Evolutionary conservation across 2,888 invertebrate species (phyloP).

Genomic region (Eutolmus rufibarbis): DNA sequence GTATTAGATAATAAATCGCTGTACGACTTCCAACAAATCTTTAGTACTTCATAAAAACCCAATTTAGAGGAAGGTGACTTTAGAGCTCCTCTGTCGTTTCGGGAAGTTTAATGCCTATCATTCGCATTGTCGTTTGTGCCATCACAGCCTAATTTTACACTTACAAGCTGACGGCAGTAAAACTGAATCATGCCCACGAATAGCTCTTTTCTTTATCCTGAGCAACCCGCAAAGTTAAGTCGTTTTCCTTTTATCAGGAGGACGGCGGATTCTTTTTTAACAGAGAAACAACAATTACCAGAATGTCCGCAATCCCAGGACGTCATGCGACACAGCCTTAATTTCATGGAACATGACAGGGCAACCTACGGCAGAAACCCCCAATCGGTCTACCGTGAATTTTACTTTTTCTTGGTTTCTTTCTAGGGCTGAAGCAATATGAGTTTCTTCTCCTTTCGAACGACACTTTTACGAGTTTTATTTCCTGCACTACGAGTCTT

Average conservation of each 20-base stretch:
- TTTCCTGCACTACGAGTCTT: neutral
- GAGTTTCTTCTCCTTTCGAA: neutral
- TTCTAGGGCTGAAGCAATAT: neutral
- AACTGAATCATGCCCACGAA: neutral
- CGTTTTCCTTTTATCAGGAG: neutral
- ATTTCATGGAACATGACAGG: neutral
- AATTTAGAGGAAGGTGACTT: neutral
- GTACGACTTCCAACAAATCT: neutral
- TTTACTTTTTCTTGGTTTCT: neutral
- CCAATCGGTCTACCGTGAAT: neutral
- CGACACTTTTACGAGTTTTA: neutral
- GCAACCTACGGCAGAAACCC: neutral
- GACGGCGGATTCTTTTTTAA: neutral
- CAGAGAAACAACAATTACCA: neutral
- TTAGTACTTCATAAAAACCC: neutral
- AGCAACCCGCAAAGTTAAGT: neutral
- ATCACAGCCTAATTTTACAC: neutral
- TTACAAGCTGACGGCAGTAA: neutral
- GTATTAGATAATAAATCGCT: neutral
- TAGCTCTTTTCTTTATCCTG: neutral
- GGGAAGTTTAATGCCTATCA: neutral
- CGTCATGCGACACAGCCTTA: neutral
- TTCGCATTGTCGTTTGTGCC: neutral
- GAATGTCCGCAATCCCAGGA: neutral
- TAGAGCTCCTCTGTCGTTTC: neutral